These are phyloP conservation scores for Rousettus madagascariensis DNA, from an alignment of 2,797 vertebrate genomes.

Conservation along the genomic window DNA sequence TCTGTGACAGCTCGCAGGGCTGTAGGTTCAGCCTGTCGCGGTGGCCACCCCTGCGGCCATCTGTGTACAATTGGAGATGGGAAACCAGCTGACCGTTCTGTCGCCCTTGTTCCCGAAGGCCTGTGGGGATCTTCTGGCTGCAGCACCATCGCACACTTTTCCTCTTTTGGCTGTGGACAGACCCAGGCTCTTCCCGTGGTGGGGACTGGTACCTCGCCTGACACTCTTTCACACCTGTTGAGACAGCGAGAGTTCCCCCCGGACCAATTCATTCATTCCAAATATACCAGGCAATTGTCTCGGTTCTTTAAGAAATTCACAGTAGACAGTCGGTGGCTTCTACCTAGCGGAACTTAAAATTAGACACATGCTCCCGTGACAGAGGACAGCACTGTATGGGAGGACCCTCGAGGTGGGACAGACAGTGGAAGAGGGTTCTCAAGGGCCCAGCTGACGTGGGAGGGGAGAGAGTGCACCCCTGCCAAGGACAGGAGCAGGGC, in stretches of 20 bases:
- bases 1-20: background rate
- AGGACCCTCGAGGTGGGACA: background rate
- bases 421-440: background rate
- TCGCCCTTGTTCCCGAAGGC: background rate
- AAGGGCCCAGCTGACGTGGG: no score
- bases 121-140: background rate
- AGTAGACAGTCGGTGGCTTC: background rate
- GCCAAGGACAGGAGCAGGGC: background rate
- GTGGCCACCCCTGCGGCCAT: no score
- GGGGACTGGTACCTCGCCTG: background rate
- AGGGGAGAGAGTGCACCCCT: background rate
- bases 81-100: background rate
- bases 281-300: background rate
- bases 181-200: background rate
- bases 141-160: background rate
- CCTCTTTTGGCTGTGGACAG: background rate
- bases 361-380: background rate
- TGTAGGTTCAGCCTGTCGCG: background rate
- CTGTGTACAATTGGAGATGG: background rate
- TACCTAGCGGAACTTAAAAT: background rate
- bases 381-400: fast-evolving
- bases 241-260: background rate
- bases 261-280: background rate
- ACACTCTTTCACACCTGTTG: background rate
- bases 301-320: background rate